Percentiles rank a stretch among this genome's conserved stretches.
Conservation (phyloP, 2,113 vertebrate species). For the Jacana jacana region DNA sequence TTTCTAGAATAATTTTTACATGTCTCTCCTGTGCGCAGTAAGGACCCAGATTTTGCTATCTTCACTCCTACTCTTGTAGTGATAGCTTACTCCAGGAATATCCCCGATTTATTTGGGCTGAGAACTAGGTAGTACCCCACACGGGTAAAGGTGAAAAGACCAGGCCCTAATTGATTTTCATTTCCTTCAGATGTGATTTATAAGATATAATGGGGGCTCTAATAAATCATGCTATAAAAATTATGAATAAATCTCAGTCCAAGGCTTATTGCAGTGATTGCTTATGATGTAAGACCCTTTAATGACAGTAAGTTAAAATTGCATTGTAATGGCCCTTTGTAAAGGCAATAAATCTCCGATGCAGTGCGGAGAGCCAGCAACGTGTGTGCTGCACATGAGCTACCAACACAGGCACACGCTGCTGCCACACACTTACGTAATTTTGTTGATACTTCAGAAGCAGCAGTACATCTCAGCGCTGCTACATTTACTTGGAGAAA, state of each 20-base stretch:
- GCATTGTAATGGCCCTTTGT: slow-evolving; percentile 45
- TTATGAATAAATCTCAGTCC: slow-evolving; percentile 32
- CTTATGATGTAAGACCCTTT: slow-evolving; percentile 60
- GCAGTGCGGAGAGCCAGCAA: background rate
- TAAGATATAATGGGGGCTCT: background rate
- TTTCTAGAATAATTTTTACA: slow-evolving; percentile 44
- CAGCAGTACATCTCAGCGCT: background rate
- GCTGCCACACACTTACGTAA: slow-evolving; percentile 48
- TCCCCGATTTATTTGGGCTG: background rate
- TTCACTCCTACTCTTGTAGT: slow-evolving; percentile 37
- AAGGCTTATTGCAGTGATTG: slow-evolving; percentile 34
- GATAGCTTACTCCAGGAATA: slow-evolving; percentile 48
- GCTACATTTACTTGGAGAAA: background rate
- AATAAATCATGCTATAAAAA: slow-evolving; percentile 65
- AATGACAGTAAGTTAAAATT: slow-evolving; percentile 63
- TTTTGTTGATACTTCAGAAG: slow-evolving; percentile 27
- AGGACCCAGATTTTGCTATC: slow-evolving; percentile 30
- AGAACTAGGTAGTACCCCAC: background rate
- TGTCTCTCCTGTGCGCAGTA: slow-evolving; percentile 7
- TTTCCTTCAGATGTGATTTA: slow-evolving; percentile 46
- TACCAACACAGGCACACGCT: background rate
- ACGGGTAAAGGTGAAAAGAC: background rate
- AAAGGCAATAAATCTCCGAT: slow-evolving; percentile 40
- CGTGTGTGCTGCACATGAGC: slow-evolving; percentile 35
- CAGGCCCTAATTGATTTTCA: background rate